phyloP scores from a whole-genome alignment of 2,797 vertebrate genomes.

The Rhinogobio ventralis region DNA sequence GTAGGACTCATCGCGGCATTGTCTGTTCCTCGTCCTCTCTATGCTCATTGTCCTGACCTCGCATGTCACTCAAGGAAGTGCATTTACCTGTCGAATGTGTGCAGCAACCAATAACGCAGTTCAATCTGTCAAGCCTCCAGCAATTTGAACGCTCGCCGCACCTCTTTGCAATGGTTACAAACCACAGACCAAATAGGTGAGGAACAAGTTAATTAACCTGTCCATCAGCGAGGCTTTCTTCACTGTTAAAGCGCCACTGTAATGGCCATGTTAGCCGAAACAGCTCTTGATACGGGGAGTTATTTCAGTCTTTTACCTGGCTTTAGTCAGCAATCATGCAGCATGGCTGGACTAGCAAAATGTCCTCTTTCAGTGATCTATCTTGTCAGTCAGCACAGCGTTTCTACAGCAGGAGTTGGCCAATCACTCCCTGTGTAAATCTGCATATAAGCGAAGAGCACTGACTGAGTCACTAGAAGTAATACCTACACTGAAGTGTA shows the following conservation, averaged over 20 bases:
- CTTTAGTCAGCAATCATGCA: slow-evolving; percentile 36
- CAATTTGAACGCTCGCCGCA: slow-evolving; percentile 28
- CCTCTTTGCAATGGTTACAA: slow-evolving; percentile 42
- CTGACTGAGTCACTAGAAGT: background rate
- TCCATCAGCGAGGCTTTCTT: slow-evolving; percentile 53
- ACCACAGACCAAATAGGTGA: slow-evolving; percentile 50
- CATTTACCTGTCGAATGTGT: slow-evolving; percentile 48
- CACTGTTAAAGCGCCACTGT: background rate
- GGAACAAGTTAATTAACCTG: slow-evolving; percentile 59
- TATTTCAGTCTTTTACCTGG: slow-evolving; percentile 44
- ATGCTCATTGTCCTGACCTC: slow-evolving; percentile 36
- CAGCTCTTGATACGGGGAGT: slow-evolving; percentile 10
- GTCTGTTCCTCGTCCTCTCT: slow-evolving; percentile 36
- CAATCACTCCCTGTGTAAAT: slow-evolving; percentile 26
- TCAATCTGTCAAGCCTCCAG: slow-evolving; percentile 51
- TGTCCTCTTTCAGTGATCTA: slow-evolving; percentile 16
- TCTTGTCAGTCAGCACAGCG: slow-evolving; percentile 30
- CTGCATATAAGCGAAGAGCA: slow-evolving; percentile 29
- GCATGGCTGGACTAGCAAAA: slow-evolving; percentile 1
- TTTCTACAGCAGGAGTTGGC: background rate
- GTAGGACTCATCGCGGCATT: slow-evolving; percentile 17
- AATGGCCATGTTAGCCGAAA: slow-evolving; percentile 26
- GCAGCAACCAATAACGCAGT: slow-evolving; percentile 26
- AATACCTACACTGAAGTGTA: slow-evolving; percentile 9
- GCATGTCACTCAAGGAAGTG: slow-evolving; percentile 42